Evolutionary conservation across 1,140 invertebrate genomes (phyloP), one percentile per base, ranked within the genome.

Genomic region (Ceratina japonica): DNA sequence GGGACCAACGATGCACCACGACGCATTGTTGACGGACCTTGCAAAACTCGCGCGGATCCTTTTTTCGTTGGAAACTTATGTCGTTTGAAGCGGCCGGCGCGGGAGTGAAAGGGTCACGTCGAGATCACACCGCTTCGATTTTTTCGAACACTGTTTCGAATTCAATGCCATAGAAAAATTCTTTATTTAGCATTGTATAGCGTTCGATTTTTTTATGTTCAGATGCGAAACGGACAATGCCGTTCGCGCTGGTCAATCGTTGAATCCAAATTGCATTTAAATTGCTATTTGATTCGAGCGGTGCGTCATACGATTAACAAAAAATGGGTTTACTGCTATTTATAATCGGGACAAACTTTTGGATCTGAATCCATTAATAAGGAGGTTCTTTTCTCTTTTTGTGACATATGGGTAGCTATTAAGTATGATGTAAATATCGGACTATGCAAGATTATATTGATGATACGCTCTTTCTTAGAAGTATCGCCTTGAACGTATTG

Each of bases 1-100:
- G 54, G 56, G n/a, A 2, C 75, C 64, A 18, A 18, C 27, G 63
- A 66, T 65, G 62, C 73, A 49, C 16, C 56, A n/a, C n/a, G 4
- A 3, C 18, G n/a, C 20, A 65, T 75, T 56, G 51, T 65, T 20
- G 0, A 13, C 15, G 31, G 31, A 66, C 37, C 22, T n/a, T 20
- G 73, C 63, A 51, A 64, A 64, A 74, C 5, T 52, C 16, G 4
- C 3, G 5, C 1, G 2, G 49, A 31, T 31, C 27, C 27, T 31
- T 31, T 31, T 20, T 18, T 31, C n/a, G 12, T 10, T 22, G 22
- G 4, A 31, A 31, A 31, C 2, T 31, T 31, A 4, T 31, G 27
- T 31, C 27, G 27, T 31, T 31, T 31, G 27, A 31, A 31, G 27
- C 27, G 27, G 27, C 27, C 27, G 27, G 27, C 27, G 27, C 4